These are phyloP conservation scores for Prunella himalayana DNA, from an alignment of 2,113 vertebrate species.

Conservation along the genomic window DNA sequence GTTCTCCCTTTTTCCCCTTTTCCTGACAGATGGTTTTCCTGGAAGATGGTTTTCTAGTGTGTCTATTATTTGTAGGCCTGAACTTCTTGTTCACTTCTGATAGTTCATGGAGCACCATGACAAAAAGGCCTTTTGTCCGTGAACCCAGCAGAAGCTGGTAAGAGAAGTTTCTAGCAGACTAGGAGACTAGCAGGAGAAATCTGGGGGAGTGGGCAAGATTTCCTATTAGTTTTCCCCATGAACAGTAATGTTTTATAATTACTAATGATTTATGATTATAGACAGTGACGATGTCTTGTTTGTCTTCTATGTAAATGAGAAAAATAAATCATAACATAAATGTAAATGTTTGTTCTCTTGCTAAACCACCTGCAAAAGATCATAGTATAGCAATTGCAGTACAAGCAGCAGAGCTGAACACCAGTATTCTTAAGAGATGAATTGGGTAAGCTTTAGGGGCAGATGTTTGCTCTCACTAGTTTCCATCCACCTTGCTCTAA, in stretches of 20 bases:
- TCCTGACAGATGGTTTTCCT: background rate
- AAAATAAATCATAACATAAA: background rate
- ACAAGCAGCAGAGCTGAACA: background rate
- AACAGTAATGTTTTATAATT: background rate
- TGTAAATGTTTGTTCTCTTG: background rate
- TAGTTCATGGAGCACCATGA: background rate
- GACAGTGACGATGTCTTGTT: background rate
- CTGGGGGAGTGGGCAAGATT: background rate
- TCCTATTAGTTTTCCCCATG: background rate
- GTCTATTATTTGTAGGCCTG: background rate
- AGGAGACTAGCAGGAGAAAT: background rate
- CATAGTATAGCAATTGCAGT: accelerated
- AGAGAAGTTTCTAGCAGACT: background rate
- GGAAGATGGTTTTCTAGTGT: background rate
- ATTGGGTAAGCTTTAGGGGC: background rate
- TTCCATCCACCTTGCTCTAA: background rate
- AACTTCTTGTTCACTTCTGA: background rate
- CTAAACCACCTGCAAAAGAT: background rate
- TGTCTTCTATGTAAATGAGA: background rate
- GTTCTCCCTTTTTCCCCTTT: background rate
- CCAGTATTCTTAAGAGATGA: background rate
- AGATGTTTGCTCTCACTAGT: background rate
- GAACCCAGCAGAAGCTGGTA: background rate
- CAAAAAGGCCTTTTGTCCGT: background rate
- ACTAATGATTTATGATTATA: background rate